Conservation (phyloP, 2,113 vertebrate species). For the Neopipo cinnamomea region DNA sequence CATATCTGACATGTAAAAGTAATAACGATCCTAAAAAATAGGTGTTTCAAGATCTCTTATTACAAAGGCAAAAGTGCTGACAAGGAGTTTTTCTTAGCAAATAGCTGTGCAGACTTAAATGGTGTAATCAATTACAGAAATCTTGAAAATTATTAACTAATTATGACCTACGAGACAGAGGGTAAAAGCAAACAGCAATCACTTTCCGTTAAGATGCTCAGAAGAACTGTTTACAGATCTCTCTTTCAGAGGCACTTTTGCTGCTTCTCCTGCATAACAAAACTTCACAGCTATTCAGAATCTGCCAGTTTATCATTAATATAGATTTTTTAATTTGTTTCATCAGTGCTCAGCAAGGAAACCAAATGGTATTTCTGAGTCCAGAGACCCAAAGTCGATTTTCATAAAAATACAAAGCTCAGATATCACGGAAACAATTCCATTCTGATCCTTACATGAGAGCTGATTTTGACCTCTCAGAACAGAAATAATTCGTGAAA, state of each 20-base stretch:
- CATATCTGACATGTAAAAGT: not conserved
- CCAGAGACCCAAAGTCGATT: not conserved
- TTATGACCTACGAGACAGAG: constrained; percentile 4
- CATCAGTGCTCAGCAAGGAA: not conserved
- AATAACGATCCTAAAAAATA: not conserved
- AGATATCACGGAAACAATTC: not conserved
- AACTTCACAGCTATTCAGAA: not conserved
- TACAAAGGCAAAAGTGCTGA: not conserved
- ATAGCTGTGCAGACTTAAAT: not conserved
- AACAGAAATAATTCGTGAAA: not conserved
- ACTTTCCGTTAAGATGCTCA: not conserved
- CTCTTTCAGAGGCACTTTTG: not conserved
- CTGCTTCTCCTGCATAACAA: not conserved
- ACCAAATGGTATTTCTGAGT: not conserved
- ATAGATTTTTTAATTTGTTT: not conserved
- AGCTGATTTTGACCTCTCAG: constrained; percentile 15
- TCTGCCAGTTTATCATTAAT: not conserved
- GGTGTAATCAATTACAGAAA: constrained; percentile 29
- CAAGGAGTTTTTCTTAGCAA: constrained; percentile 11
- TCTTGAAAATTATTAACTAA: constrained; percentile 33
- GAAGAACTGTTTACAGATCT: not conserved
- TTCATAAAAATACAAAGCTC: not conserved
- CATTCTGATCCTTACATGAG: not conserved
- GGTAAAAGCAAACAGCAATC: not conserved
- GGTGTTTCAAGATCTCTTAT: not conserved